Evolutionary conservation across 1,140 invertebrate genomes (phyloP).

Genomic region (Cydia amplana): DNA sequence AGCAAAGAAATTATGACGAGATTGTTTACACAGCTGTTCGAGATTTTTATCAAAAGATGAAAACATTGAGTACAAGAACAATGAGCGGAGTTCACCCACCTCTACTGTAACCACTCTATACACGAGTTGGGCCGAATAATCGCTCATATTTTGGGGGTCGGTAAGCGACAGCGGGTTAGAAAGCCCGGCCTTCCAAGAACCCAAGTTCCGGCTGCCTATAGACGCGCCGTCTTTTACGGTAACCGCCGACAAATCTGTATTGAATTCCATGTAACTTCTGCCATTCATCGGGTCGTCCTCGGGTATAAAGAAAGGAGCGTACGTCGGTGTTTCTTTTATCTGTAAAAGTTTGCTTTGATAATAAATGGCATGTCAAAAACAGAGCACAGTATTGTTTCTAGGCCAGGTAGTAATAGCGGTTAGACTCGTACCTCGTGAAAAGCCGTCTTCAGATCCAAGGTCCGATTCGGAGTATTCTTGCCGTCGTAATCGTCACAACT

Average conservation of each 20-base stretch:
- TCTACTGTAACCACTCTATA: slow-evolving; percentile 90
- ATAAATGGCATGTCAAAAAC: not conserved
- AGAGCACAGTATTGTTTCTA: slow-evolving; percentile 21
- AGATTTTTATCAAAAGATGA: slow-evolving; percentile 54
- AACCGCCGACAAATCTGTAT: slow-evolving; percentile 84
- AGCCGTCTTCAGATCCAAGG: slow-evolving; percentile 80
- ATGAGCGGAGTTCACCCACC: slow-evolving; percentile 74
- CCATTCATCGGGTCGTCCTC: slow-evolving; percentile 83
- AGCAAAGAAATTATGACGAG: slow-evolving; percentile 44
- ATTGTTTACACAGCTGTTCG: slow-evolving; percentile 64
- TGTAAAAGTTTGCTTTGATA: slow-evolving; percentile 44
- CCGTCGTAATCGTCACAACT: slow-evolving; percentile 88
- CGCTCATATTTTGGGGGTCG: slow-evolving; percentile 83
- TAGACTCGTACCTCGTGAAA: slow-evolving; percentile 75
- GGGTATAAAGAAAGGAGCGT: slow-evolving; percentile 82
- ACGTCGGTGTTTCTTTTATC: slow-evolving; percentile 83
- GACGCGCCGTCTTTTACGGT: slow-evolving; percentile 83
- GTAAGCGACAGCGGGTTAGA: slow-evolving; percentile 82
- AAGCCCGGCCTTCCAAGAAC: slow-evolving; percentile 85
- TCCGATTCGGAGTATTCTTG: slow-evolving; percentile 84
- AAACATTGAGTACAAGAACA: slow-evolving; percentile 29
- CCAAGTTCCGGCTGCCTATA: slow-evolving; percentile 82
- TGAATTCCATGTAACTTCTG: slow-evolving; percentile 86
- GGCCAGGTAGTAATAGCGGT: slow-evolving; percentile 6
- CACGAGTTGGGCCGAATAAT: slow-evolving; percentile 88